phyloP scores from a whole-genome alignment of 1,140 invertebrate genomes.

The Neodiprion fabricii region DNA sequence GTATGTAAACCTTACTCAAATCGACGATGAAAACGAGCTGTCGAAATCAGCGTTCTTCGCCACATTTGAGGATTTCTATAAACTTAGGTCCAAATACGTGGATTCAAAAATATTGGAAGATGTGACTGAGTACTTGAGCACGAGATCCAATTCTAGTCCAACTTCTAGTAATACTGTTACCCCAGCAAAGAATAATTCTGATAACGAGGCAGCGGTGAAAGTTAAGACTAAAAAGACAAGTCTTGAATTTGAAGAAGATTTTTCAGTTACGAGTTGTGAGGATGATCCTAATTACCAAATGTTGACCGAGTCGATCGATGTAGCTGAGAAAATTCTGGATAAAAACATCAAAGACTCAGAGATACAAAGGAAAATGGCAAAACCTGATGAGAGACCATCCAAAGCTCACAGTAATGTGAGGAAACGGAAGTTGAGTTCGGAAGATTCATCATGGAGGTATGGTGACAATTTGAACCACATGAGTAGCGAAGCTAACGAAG shows the following conservation, averaged over 20 bases:
- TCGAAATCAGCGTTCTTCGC: neutral
- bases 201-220: neutral
- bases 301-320: neutral
- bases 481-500: neutral
- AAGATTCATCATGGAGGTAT: too few species aligned
- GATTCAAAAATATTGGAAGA: neutral
- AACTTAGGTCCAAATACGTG: neutral
- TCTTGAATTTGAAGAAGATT: neutral
- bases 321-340: neutral
- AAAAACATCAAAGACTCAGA: neutral
- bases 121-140: neutral
- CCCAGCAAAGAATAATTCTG: too few species aligned
- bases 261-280: neutral
- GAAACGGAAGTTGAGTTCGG: too few species aligned
- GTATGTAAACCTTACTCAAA: neutral
- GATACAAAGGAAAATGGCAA: neutral
- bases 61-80: neutral
- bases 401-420: too few species aligned
- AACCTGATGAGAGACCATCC: neutral
- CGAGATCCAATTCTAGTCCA: neutral
- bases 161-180: too few species aligned
- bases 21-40: neutral
- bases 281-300: neutral
- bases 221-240: neutral
- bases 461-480: too few species aligned